Evolutionary conservation across 92 coral and sea anemone genomes (phyloP), one percentile per base, ranked within the genome.

Genomic region (Meandrina meandrites): DNA sequence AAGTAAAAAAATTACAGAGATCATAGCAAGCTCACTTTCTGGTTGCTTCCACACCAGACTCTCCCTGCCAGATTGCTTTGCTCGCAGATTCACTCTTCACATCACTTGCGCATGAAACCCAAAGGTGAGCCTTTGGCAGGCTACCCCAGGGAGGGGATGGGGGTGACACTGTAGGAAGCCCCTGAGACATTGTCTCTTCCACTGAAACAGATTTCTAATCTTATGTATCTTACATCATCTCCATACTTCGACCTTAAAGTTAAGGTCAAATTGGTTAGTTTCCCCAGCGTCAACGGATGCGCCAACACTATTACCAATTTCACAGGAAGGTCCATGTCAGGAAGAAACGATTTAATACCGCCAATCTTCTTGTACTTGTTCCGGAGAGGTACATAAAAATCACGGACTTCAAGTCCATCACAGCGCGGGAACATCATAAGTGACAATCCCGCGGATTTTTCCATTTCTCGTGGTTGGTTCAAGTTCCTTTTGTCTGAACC

Each of bases 251-350:
- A 89, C 82, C 87, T 94, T 10, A 87, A 81, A 73, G 92, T 90
- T 40, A 89, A 89, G 86, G 96, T 92, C 85, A 94, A 94, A 79
- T 88, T 83, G 4, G 98, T 86, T 32, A 94, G 92, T 74, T 91
- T 94, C n/a, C 98, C 98, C 50, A 94, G 91, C 0, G 98, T 93
- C 18, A 94, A 74, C 8, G 98, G 98, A 82, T 94, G 98, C 4
- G 92, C 96, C 53, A 94, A 80, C 36, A 91, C 96, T 35, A 94
- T 75, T 10, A 94, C 98, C 50, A 94, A 57, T 56, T 87, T 91
- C 3, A 93, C 98, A 17, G 95, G 93, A 18, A 87, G 81, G n/a
- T 57, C 56, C 94, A 87, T 88, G 50, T 91, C 88, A 24, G 98
- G 98, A 40, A 94, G 91, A 85, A 94, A 94, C 24, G 92, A 89